Evolutionary conservation across 2,888 invertebrate genomes (phyloP).

Genomic region (Morinoia aosen): DNA sequence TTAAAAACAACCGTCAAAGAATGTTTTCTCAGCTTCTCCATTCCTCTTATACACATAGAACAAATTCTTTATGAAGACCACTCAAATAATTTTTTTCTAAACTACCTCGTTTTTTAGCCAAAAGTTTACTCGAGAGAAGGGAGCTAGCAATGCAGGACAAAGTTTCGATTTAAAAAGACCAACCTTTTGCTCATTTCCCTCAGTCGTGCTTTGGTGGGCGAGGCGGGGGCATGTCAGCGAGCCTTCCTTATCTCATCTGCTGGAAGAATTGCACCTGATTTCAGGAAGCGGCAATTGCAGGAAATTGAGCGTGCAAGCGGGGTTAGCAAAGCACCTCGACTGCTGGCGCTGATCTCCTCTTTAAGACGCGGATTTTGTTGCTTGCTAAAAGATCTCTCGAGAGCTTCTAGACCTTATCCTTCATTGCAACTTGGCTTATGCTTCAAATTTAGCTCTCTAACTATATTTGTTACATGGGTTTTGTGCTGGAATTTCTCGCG

Average conservation of each 20-base stretch:
- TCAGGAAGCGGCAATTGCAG: not conserved
- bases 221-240: not conserved
- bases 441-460: not conserved
- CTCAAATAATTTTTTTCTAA: too few relatives aligned
- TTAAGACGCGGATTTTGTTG: not conserved
- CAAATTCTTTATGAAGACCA: too few relatives aligned
- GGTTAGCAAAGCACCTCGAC: not conserved
- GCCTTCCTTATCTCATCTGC: constrained; percentile 13
- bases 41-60: too few relatives aligned
- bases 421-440: not conserved
- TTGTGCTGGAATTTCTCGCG: too few relatives aligned
- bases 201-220: not conserved
- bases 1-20: too few relatives aligned
- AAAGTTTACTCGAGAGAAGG: too few relatives aligned
- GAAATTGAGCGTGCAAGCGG: not conserved
- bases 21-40: too few relatives aligned
- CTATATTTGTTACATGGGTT: too few relatives aligned
- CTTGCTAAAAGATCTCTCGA: not conserved
- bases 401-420: not conserved
- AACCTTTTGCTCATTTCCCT: not conserved
- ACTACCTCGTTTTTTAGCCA: too few relatives aligned
- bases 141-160: too few relatives aligned
- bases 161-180: not conserved
- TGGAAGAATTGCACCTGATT: not conserved
- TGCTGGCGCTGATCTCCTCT: not conserved